phyloP scores from a whole-genome alignment of 2,113 vertebrate species.

The Elephantulus edwardii region DNA sequence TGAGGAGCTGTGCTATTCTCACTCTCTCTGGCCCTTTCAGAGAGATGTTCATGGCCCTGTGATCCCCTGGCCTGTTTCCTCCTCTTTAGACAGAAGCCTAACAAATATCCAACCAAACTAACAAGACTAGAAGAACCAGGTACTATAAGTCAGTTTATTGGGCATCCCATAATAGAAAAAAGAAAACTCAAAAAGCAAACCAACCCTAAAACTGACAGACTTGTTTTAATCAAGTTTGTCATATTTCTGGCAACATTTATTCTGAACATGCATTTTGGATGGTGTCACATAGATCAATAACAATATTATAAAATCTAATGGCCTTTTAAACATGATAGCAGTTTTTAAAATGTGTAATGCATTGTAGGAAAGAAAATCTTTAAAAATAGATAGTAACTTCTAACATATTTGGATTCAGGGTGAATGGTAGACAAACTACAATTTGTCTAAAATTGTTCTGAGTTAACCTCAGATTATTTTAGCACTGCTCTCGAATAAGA shows the following conservation, averaged over 20 bases:
- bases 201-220: too few species aligned
- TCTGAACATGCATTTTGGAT: not conserved
- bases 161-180: not conserved
- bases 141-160: not conserved
- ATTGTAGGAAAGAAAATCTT: slow-evolving; percentile 6
- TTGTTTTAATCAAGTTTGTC: not conserved
- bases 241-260: not conserved
- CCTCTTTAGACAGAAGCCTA: too few species aligned
- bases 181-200: too few species aligned
- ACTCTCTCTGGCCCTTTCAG: too few species aligned
- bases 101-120: too few species aligned
- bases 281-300: not conserved
- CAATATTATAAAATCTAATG: not conserved
- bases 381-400: not conserved
- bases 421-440: not conserved
- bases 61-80: too few species aligned
- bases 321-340: not conserved
- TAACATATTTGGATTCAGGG: not conserved
- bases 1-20: too few species aligned
- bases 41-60: too few species aligned
- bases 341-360: not conserved
- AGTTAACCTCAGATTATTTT: not conserved
- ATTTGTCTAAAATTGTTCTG: not conserved
- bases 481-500: not conserved
- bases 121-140: too few species aligned